Evolutionary conservation across 2,888 invertebrate species (phyloP).

Genomic region (Eustalomyia histrio): DNA sequence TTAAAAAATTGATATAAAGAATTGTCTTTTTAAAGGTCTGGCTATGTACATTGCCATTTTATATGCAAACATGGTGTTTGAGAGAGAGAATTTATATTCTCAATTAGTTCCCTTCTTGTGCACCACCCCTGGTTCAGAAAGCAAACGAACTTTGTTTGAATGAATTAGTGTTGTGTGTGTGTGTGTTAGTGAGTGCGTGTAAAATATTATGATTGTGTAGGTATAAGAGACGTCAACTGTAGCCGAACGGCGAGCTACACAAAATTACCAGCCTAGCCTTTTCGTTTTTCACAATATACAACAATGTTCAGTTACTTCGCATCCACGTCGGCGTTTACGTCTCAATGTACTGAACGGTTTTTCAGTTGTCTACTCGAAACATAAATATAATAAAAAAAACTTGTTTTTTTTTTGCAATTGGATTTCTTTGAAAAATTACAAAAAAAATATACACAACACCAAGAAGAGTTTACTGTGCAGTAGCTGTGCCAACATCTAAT

Average conservation of each 20-base stretch:
- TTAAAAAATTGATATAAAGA: too few species aligned
- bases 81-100: neutral
- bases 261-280: conserved; percentile 53
- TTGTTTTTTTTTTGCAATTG: conserved; percentile 55
- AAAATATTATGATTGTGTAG: conserved; percentile 22
- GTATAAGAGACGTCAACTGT: conserved; percentile 60
- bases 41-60: too few species aligned
- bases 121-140: neutral
- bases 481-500: conserved; percentile 61
- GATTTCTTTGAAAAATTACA: conserved; percentile 53
- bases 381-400: conserved; percentile 43
- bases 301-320: conserved; percentile 60
- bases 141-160: neutral
- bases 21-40: too few species aligned
- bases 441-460: conserved; percentile 31
- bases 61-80: neutral
- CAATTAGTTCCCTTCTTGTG: neutral
- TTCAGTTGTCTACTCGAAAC: conserved; percentile 54
- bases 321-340: conserved; percentile 66
- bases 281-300: conserved; percentile 49
- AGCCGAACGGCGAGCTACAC: conserved; percentile 64
- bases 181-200: conserved; percentile 37
- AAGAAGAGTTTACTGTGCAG: conserved; percentile 61
- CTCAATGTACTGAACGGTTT: conserved; percentile 43
- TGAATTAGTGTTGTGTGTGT: conserved; percentile 37